Evolutionary conservation across 2,113 vertebrate species (phyloP).

Genomic region (Tupaia chinensis): DNA sequence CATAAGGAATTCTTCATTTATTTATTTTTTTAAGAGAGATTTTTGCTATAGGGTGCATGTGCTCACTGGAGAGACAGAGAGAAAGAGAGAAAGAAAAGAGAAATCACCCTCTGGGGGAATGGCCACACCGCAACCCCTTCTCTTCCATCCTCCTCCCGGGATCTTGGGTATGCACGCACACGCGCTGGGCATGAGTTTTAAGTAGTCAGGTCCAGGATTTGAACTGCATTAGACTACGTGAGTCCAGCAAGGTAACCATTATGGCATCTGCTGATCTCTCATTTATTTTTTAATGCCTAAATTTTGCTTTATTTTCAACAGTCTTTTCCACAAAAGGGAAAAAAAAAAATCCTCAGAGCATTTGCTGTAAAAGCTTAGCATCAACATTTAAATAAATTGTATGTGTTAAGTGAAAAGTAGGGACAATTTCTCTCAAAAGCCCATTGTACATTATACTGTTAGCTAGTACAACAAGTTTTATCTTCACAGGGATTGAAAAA

Average conservation of each 20-base stretch:
- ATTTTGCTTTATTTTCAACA: conserved; percentile 53
- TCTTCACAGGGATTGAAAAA: conserved; percentile 48
- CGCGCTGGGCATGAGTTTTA: too few species aligned
- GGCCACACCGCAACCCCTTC: too few species aligned
- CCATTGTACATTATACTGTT: conserved; percentile 64
- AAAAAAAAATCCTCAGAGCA: conserved; percentile 56
- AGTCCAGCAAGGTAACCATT: too few species aligned
- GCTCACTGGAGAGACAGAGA: too few species aligned
- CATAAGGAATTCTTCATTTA: conserved; percentile 60
- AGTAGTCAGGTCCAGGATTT: too few species aligned
- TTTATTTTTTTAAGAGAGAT: neutral
- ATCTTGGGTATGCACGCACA: too few species aligned
- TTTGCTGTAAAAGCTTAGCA: conserved; percentile 63
- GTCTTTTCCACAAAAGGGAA: neutral
- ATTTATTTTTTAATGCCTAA: conserved; percentile 30
- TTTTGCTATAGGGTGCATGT: too few species aligned
- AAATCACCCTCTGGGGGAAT: too few species aligned
- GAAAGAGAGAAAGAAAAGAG: too few species aligned
- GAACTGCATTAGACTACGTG: too few species aligned
- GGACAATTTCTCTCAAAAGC: conserved; percentile 60
- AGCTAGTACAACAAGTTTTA: conserved; percentile 66
- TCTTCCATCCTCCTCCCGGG: too few species aligned
- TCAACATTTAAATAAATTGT: conserved; percentile 82
- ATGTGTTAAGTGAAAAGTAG: conserved; percentile 42
- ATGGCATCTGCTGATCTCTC: too few species aligned